Conservation (phyloP, 1,140 invertebrate genomes). For the Drosophila pandora region DNA sequence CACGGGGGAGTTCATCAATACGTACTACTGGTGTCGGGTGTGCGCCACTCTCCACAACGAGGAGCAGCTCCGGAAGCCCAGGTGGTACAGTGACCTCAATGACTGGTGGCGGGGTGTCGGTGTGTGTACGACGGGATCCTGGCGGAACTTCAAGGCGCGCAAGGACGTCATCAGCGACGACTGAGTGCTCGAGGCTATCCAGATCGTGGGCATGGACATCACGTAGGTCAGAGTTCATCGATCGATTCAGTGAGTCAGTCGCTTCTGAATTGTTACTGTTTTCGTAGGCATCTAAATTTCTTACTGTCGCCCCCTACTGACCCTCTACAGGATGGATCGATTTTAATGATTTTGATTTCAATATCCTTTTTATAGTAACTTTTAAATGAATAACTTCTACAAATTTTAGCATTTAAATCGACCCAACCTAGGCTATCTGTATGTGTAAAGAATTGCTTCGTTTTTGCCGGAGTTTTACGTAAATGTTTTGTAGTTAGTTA, state of each 20-base stretch:
- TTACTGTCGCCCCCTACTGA: not conserved
- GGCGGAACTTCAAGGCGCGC: conserved; percentile 86
- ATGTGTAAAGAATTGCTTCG: conserved; percentile 40
- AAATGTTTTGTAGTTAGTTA: conserved; percentile 43
- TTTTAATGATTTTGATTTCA: not conserved
- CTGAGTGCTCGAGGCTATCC: conserved; percentile 61
- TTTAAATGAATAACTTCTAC: not conserved
- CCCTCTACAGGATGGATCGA: conserved; percentile 9
- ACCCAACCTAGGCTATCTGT: conserved; percentile 9
- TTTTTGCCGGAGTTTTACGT: conserved; percentile 29
- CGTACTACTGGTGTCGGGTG: conserved; percentile 97
- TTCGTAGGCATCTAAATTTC: conserved; percentile 28
- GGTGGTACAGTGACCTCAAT: conserved; percentile 92
- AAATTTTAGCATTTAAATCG: not conserved
- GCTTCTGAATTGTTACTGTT: conserved; percentile 45
- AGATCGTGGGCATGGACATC: conserved; percentile 63
- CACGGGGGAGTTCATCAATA: conserved; percentile 97
- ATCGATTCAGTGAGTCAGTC: conserved; percentile 16
- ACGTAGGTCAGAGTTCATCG: conserved; percentile 39
- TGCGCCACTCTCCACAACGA: conserved; percentile 95
- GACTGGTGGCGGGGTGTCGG: conserved; percentile 93
- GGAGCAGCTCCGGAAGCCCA: conserved; percentile 85
- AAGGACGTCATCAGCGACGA: conserved; percentile 83
- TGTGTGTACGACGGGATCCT: conserved; percentile 88
- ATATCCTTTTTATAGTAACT: not conserved